Conservation (phyloP, 2,797 vertebrate genomes). For the Rhinogobio ventralis region DNA sequence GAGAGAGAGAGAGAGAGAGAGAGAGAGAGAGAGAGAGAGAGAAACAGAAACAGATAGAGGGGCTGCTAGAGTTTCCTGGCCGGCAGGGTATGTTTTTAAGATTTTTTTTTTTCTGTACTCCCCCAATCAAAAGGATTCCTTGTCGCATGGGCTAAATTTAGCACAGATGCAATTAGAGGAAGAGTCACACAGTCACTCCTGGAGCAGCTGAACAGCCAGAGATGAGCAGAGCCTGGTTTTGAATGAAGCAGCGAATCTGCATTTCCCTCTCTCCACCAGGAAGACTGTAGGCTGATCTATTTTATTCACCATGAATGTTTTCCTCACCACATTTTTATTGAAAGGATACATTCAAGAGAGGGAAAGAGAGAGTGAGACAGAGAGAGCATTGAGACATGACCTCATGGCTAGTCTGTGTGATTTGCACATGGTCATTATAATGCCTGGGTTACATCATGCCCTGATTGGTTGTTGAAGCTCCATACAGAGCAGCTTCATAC, state of each 20-base stretch:
- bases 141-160: conserved; percentile 95
- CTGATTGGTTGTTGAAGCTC: conserved; percentile 43
- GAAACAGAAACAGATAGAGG: conserved; percentile 74
- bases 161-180: conserved; percentile 94
- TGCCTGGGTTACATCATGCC: conserved; percentile 43
- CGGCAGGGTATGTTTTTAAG: conserved; percentile 93
- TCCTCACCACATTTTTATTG: conserved; percentile 22
- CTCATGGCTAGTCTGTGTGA: conserved; percentile 65
- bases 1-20: conserved; percentile 83
- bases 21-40: conserved; percentile 69
- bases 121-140: conserved; percentile 97
- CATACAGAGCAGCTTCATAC: conserved; percentile 36
- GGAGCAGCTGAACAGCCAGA: conserved; percentile 83
- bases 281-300: conserved; percentile 30
- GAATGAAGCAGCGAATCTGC: conserved; percentile 52
- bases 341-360: conserved; percentile 30
- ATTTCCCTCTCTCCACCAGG: conserved; percentile 4
- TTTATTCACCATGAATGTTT: conserved; percentile 44
- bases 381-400: conserved; percentile 59
- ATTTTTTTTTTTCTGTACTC: conserved; percentile 77
- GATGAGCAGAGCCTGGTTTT: conserved; percentile 73
- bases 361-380: conserved; percentile 45
- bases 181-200: conserved; percentile 92
- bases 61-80: conserved; percentile 94
- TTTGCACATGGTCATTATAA: conserved; percentile 62